Percentiles rank a stretch among this genome's conserved stretches.
These are phyloP conservation scores for Thalassarche chlororhynchos DNA, from an alignment of 2,113 vertebrate species.

Conservation along the genomic window DNA sequence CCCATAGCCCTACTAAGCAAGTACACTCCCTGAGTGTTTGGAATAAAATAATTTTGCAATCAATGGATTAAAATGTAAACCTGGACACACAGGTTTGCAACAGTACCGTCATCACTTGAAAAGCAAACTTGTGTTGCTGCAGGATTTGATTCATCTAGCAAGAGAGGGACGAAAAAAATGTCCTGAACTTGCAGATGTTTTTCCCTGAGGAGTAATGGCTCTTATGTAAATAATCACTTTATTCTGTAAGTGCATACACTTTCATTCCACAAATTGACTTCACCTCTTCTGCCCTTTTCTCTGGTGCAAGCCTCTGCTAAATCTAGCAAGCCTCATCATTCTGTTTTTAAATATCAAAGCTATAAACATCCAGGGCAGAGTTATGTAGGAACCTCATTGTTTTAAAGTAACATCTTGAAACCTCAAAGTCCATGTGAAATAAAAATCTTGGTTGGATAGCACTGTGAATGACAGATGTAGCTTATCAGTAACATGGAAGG, in stretches of 20 bases:
- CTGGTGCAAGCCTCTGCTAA: background rate
- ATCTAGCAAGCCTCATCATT: background rate
- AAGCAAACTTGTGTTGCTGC: background rate
- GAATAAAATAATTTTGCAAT: background rate
- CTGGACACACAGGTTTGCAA: background rate
- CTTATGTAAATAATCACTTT: constrained; percentile 18
- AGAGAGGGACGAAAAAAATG: background rate
- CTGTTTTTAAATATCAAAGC: constrained; percentile 2
- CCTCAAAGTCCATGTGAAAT: background rate
- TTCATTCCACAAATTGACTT: constrained; percentile 16
- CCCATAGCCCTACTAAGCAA: background rate
- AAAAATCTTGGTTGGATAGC: background rate
- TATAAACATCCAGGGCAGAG: background rate
- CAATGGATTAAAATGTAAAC: background rate
- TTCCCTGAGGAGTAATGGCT: background rate
- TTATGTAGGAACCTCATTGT: background rate
- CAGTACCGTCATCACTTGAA: background rate
- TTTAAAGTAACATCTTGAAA: background rate
- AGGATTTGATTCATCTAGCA: background rate
- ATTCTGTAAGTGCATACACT: background rate
- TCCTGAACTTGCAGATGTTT: background rate
- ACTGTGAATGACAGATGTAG: background rate
- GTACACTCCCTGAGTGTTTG: background rate
- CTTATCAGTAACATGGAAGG: background rate
- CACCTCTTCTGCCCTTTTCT: background rate